Base-by-base conservation (phyloP, 2,797 vertebrate genomes). In the Gastrophryne carolinensis region DNA sequence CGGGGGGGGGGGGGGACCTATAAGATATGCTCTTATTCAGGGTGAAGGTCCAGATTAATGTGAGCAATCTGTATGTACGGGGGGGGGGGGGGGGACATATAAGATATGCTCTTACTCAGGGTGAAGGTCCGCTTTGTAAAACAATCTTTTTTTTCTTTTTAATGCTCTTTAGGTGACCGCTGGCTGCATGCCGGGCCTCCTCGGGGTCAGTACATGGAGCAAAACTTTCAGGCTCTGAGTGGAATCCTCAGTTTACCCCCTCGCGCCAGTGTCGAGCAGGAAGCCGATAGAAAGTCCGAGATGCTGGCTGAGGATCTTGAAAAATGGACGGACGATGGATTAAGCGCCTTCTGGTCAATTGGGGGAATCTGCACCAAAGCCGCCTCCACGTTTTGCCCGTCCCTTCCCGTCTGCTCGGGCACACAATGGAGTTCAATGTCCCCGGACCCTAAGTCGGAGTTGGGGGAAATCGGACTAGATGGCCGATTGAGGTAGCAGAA, bases 401-500 rank as follows among this genome's bases (percentile, higher is more conserved):
- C 89, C 0, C 66, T 98, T 84, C 87, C 88, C 52, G 87, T 70
- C 30, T 99, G 97, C 86, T 87, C 87, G 74, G 89, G 92, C 83
- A 94, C 95, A n/a, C 89, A 91, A 54, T 99, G 98, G 98, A 98
- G 98, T 83, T 95, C 98, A n/a, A 73, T 94, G 34, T 98, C 94
- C 44, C 95, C 95, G 0, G 98, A 98, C 82, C 96, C 98, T 66
- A 99, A 99, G 85, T 96, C 96, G 1, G 96, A 98, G 88, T 90
- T 99, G 86, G 93, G 94, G 24, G 87, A 91, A 0, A 82, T 97
- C 83, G 97, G 96, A 93, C 88, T 86, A 0, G 85, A 97, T 0
- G 96, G 98, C 29, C 92, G 95, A 56, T 94, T 98, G 88, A 98
- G 98, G 96, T 98, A 98, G 95, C 96, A 89, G 87, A 80, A 83